Percentiles rank a stretch among this genome's conserved stretches.
These are phyloP conservation scores for Mythimna lalbum DNA, from an alignment of 2,888 invertebrate species.

Conservation along the genomic window DNA sequence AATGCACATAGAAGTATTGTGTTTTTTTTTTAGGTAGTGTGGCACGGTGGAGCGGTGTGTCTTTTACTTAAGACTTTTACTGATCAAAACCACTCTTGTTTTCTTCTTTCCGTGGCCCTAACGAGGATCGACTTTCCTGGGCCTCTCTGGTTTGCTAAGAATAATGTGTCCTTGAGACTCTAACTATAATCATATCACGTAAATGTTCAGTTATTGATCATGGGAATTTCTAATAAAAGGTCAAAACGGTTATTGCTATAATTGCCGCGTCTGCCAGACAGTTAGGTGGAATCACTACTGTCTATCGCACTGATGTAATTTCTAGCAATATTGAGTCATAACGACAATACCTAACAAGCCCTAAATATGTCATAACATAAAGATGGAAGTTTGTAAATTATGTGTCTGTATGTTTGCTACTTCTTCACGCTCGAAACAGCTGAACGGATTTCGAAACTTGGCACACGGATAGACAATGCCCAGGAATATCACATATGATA, in stretches of 20 bases:
- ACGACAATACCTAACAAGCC: neutral
- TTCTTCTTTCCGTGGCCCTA: too few species aligned
- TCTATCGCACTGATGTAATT: neutral
- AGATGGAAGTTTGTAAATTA: too few species aligned
- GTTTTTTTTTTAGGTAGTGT: too few species aligned
- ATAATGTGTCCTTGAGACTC: neutral
- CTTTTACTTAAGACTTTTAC: too few species aligned
- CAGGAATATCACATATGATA: too few species aligned
- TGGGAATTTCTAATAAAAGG: neutral
- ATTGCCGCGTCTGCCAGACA: neutral
- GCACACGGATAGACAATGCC: too few species aligned
- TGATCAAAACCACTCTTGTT: too few species aligned
- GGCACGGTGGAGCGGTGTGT: too few species aligned
- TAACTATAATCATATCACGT: neutral
- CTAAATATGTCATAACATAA: neutral
- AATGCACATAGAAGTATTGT: neutral
- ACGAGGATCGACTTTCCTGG: too few species aligned
- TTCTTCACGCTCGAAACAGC: too few species aligned
- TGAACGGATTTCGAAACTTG: too few species aligned
- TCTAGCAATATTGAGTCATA: conserved; percentile 1
- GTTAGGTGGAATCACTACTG: neutral
- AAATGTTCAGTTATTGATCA: neutral
- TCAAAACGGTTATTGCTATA: neutral
- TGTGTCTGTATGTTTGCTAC: too few species aligned
- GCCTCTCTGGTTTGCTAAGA: neutral